Percentiles rank a stretch among this genome's conserved stretches.
These are phyloP conservation scores for Callosobruchus maculatus DNA, from an alignment of 2,888 invertebrate species.

Conservation along the genomic window DNA sequence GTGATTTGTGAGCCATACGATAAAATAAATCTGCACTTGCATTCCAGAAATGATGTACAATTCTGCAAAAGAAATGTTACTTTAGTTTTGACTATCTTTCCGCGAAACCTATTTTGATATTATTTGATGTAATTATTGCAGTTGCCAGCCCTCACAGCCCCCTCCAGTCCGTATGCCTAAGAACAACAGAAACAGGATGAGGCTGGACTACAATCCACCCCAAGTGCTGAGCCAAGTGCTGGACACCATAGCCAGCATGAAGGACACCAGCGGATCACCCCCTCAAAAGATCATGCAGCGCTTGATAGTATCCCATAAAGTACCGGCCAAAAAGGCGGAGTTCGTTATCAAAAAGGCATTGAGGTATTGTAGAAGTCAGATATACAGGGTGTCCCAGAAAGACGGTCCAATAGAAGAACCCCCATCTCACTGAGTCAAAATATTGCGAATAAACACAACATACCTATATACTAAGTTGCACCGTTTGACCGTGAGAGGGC, in stretches of 20 bases:
- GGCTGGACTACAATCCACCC: not conserved
- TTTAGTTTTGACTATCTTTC: no score
- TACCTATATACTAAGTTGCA: no score
- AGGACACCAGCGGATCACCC: conserved; percentile 10
- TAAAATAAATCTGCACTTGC: no score
- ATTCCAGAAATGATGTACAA: no score
- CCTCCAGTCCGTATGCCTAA: not conserved
- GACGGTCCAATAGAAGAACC: no score
- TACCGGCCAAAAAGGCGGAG: conserved; percentile 2
- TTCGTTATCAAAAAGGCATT: conserved; percentile 9
- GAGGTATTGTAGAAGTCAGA: not conserved
- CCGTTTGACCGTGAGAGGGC: no score
- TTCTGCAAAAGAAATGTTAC: no score
- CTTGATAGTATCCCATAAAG: conserved; percentile 1
- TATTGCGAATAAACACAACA: no score
- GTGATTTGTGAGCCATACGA: no score
- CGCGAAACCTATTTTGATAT: no score
- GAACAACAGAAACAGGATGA: not conserved
- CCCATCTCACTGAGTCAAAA: no score
- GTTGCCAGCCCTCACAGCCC: not conserved
- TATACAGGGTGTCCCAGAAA: no score
- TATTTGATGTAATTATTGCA: not conserved
- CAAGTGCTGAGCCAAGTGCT: conserved; percentile 3
- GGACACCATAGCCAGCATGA: conserved; percentile 13
- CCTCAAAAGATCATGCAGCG: conserved; percentile 7